Evolutionary conservation across 2,888 invertebrate genomes (phyloP).

Genomic region (Noctua pronuba): DNA sequence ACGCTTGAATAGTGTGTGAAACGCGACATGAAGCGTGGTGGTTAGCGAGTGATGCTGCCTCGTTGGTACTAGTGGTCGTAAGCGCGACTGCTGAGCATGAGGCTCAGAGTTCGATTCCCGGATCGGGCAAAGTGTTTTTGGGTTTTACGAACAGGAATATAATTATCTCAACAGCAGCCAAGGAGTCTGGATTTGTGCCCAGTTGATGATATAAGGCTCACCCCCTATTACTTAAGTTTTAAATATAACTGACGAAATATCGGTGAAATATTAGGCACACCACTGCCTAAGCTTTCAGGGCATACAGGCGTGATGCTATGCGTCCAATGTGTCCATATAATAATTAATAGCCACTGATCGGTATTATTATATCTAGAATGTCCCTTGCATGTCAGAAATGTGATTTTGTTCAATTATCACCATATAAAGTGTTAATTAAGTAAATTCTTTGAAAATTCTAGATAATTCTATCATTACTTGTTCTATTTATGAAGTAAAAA

Average conservation of each 20-base stretch:
- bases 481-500: constrained; percentile 18
- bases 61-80: background rate
- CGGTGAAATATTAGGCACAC: background rate
- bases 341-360: constrained; percentile 29
- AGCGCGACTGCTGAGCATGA: background rate
- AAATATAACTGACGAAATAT: background rate
- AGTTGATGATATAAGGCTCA: background rate
- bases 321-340: constrained; percentile 22
- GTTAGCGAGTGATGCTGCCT: constrained; percentile 5
- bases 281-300: too few species aligned
- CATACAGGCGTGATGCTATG: background rate
- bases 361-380: constrained; percentile 38
- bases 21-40: constrained; percentile 21
- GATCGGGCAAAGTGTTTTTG: background rate
- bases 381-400: constrained; percentile 21
- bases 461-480: constrained; percentile 13
- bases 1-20: constrained; percentile 57
- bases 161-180: background rate
- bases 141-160: background rate
- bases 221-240: background rate
- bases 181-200: background rate
- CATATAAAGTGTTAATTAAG: constrained; percentile 59
- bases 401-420: constrained; percentile 33
- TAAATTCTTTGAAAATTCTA: constrained; percentile 31
- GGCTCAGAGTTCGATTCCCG: background rate